Evolutionary conservation across 1,140 invertebrate genomes (phyloP), one percentile per base, ranked within the genome.

Genomic region (Eriosoma lanigerum): DNA sequence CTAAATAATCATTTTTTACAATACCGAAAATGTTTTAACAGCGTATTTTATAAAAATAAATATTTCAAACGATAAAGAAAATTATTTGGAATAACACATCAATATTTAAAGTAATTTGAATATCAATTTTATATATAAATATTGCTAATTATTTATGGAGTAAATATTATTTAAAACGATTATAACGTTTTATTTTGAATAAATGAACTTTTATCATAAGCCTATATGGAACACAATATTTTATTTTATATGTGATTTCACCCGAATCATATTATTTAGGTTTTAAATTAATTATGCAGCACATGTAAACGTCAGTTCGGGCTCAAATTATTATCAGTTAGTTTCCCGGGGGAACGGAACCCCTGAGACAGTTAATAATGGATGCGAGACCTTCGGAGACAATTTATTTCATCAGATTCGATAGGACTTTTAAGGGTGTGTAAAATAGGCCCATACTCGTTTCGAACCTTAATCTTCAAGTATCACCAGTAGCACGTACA

Each of bases 271-370:
- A n/a, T 17, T 46, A 26, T 26, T 75, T 21, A 0, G 8, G 50
- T 44, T 44, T 21, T 5, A 76, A 76, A 78, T 78, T 78, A 78
- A 62, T 78, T 62, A 78, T 60, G 15, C 38, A 8, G 38, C 32
- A 19, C 75, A 29, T 62, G 75, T 60, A 78, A 48, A 78, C 56
- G 75, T 78, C 56, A 78, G 54, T 62, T 60, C 19, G 48, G 1
- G 46, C 68, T 78, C 54, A 29, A n/a, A 78, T 78, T 75, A 75
- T 75, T 78, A 78, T 60, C 54, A 60, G 70, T 52, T 29, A 19
- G 48, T n/a, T n/a, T 73, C 70, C 70, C 50, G 26, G 3, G 48
- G 26, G 50, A 73, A 17, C 8, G 29, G 26, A 29, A 21, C 29
- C 44, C 26, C 19, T 24, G 26, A 73, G 50, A 73, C 48, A 73